A percentile compares a stretch with the other conserved stretches of the same genome.
Conservation (phyloP, 2,888 invertebrate genomes). For the Deilephila elpenor region DNA sequence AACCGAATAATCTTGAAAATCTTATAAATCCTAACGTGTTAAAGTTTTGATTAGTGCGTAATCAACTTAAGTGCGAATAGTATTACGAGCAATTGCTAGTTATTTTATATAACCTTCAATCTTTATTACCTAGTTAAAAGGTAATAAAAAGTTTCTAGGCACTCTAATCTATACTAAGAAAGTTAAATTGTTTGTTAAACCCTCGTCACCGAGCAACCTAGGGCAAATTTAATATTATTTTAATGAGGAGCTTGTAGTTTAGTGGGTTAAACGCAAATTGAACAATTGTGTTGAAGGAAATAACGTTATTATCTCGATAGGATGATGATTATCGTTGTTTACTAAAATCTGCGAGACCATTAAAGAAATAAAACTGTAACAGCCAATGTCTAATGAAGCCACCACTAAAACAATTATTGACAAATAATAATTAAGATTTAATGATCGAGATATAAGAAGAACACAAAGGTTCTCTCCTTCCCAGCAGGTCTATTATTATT, state of each 20-base stretch:
- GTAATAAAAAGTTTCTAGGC: conserved; percentile 10
- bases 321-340: no score
- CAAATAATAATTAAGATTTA: no score
- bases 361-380: no score
- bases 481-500: no score
- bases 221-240: not conserved
- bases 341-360: no score
- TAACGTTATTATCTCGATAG: not conserved
- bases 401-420: no score
- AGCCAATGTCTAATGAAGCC: no score
- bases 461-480: no score
- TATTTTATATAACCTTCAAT: conserved; percentile 4
- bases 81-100: conserved; percentile 4
- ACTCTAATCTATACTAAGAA: conserved; percentile 28
- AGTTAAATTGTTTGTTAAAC: conserved; percentile 11
- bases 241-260: not conserved
- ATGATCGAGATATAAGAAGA: no score
- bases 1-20: not conserved
- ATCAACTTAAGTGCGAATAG: not conserved
- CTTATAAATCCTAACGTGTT: conserved; percentile 16
- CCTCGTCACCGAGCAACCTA: conserved; percentile 9
- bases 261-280: not conserved
- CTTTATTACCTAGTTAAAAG: conserved; percentile 26
- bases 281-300: not conserved
- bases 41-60: not conserved